Percentiles rank a stretch among this genome's conserved stretches.
phyloP scores from a whole-genome alignment of 2,888 invertebrate genomes.

The Lathronympha strigana region DNA sequence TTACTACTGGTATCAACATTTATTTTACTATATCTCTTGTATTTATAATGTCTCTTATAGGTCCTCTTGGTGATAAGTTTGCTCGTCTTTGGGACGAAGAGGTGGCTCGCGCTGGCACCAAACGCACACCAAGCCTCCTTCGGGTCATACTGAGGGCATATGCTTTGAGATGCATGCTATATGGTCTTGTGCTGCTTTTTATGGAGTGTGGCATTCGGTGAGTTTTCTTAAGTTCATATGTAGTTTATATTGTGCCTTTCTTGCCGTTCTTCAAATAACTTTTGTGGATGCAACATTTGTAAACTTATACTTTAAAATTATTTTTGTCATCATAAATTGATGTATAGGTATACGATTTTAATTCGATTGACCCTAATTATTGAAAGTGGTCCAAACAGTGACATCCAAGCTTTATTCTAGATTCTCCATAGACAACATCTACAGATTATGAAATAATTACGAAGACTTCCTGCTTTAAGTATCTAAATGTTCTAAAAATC shows the following conservation, averaged over 20 bases:
- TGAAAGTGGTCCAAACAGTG: too few species aligned
- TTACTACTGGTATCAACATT: too few species aligned
- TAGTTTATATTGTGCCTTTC: not conserved
- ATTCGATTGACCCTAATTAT: too few species aligned
- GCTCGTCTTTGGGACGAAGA: constrained; percentile 82
- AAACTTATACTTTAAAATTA: too few species aligned
- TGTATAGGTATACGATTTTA: too few species aligned
- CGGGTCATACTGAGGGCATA: constrained; percentile 85
- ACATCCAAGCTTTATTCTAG: too few species aligned
- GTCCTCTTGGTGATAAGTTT: constrained; percentile 79
- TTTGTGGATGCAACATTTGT: not conserved
- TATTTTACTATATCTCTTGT: not conserved
- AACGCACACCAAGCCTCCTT: constrained; percentile 82
- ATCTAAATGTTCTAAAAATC: too few species aligned
- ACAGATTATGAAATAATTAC: too few species aligned
- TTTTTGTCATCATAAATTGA: too few species aligned
- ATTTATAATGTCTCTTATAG: constrained; percentile 49
- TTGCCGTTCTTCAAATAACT: not conserved
- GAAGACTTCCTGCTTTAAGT: too few species aligned
- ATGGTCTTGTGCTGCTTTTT: constrained; percentile 84
- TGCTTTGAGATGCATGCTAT: constrained; percentile 82
- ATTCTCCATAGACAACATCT: too few species aligned
- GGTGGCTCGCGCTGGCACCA: constrained; percentile 69
- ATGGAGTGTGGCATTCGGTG: constrained; percentile 86
- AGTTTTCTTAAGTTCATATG: constrained; percentile 48